Evolutionary conservation across 2,113 vertebrate species (phyloP), one percentile per base, ranked within the genome.

Genomic region (Sinocyclocheilus anophthalmus): DNA sequence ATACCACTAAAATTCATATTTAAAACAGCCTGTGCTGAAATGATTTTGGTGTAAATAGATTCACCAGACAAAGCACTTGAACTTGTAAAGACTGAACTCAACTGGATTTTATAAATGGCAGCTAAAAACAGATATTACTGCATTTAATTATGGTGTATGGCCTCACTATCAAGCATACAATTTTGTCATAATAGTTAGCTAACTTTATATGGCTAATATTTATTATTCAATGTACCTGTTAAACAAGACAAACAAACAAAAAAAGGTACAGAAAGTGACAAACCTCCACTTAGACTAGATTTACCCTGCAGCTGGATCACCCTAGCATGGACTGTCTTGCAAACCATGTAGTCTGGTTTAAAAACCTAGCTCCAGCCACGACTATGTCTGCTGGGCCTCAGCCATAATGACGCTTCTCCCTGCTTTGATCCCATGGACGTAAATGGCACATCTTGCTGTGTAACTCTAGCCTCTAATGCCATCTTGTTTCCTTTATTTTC

Each of bases 401-500:
- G 82, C 81, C 73, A 14, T 82, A 48, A 79, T 24, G 10, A 69
- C 59, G 45, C 45, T n/a, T 24, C 57, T 42, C 12, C 67, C 57
- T 48, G 14, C 63, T 84, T 72, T 76, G 76, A 77, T 88, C 33
- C 33, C 63, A 18, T 63, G 45, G 57, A 85, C 63, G 78, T 59
- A 67, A 65, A 30, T 39, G 45, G 70, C 72, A 84, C 72, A 81
- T 61, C 81, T 84, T 59, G 85, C 85, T 24, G 70, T 24, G 9
- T 33, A 67, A 69, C 30, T 80, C 79, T 69, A 87, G 70, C 81
- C 70, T 87, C 81, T 84, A 65, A 69, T 76, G 22, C 86, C 69
- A 75, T 72, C 57, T 84, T 63, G 76, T 61, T 63, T 77, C 39
- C 72, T 92, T 91, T 90, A 92, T 91, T 92, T 90, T 89, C 79